These are phyloP conservation scores for Drosophila triauraria DNA, from an alignment of 1,140 invertebrate species.

Conservation along the genomic window DNA sequence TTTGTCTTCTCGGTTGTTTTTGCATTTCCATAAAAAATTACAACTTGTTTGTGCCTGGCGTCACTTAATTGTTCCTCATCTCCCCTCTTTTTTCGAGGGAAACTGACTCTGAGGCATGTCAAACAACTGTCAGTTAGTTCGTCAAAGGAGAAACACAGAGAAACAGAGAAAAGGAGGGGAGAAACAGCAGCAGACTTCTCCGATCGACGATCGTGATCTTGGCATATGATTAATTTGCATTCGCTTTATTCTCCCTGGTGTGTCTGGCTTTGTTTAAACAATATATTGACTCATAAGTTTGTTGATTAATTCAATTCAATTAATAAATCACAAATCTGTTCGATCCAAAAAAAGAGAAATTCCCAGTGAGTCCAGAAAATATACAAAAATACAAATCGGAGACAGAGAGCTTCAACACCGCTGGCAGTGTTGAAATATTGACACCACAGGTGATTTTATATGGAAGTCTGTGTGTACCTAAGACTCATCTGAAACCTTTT, in stretches of 20 bases:
- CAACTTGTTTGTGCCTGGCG: slow-evolving; percentile 61
- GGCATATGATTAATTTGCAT: slow-evolving; percentile 79
- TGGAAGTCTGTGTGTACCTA: slow-evolving; percentile 59
- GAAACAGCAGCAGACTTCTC: slow-evolving; percentile 45
- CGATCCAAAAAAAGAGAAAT: slow-evolving; percentile 30
- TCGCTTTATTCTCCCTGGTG: slow-evolving; percentile 49
- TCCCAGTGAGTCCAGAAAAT: slow-evolving; percentile 12
- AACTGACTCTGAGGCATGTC: slow-evolving; percentile 77
- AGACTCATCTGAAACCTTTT: slow-evolving; percentile 20
- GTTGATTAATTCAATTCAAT: slow-evolving; percentile 81
- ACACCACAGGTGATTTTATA: slow-evolving; percentile 81
- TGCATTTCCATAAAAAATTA: slow-evolving; percentile 74
- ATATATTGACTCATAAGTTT: slow-evolving; percentile 78
- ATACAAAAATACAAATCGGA: slow-evolving; percentile 24
- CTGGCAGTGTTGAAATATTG: slow-evolving; percentile 83
- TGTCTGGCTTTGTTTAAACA: slow-evolving; percentile 69
- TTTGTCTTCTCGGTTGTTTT: slow-evolving; percentile 42
- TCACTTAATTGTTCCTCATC: slow-evolving; percentile 74
- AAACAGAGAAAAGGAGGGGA: slow-evolving; percentile 4
- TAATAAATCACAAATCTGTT: slow-evolving; percentile 77
- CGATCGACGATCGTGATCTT: slow-evolving; percentile 53
- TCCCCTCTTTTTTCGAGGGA: slow-evolving; percentile 18
- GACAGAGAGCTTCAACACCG: slow-evolving; percentile 76
- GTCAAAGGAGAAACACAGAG: slow-evolving; percentile 3
- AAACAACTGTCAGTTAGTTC: slow-evolving; percentile 82